Percentiles rank a stretch among this genome's conserved stretches.
These are phyloP conservation scores for Aphelenchoides fujianensis DNA, from an alignment of 1,140 invertebrate genomes.

Conservation along the genomic window DNA sequence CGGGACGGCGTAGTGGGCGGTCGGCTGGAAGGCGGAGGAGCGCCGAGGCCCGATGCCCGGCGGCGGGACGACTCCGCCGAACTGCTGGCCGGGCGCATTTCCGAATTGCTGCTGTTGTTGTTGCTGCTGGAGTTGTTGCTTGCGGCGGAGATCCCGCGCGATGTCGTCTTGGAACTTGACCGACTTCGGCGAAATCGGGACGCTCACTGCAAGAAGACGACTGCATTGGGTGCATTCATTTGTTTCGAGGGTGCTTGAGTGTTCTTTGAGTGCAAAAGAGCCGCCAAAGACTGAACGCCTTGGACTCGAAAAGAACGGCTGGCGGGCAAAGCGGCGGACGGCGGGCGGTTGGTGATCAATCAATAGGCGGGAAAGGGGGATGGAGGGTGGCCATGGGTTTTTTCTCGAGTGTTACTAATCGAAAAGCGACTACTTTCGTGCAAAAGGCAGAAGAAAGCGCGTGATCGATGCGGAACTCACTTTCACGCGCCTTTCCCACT, in stretches of 20 bases:
- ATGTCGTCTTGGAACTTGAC: slow-evolving; percentile 36
- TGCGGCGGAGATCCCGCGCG: slow-evolving; percentile 2
- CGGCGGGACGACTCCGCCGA: slow-evolving; percentile 5
- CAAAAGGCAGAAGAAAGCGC: slow-evolving; percentile 9
- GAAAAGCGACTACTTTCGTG: too few species aligned
- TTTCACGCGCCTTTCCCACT: slow-evolving; percentile 25
- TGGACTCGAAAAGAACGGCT: slow-evolving; percentile 5
- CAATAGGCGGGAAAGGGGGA: background rate
- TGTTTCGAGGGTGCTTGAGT: background rate
- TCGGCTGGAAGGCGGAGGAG: background rate
- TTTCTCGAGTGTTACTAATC: too few species aligned
- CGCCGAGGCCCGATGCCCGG: background rate
- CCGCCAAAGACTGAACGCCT: background rate
- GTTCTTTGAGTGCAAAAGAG: slow-evolving; percentile 14
- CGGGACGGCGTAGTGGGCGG: slow-evolving; percentile 8
- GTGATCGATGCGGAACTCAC: slow-evolving; percentile 18
- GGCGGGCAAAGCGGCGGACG: too few species aligned
- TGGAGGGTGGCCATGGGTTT: background rate
- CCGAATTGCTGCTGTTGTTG: background rate
- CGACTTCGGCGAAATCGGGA: slow-evolving; percentile 32
- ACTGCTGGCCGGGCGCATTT: slow-evolving; percentile 16
- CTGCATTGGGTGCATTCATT: background rate
- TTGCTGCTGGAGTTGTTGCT: slow-evolving; percentile 4
- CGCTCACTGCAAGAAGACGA: slow-evolving; percentile 34
- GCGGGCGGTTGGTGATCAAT: slow-evolving; percentile 12